Evolutionary conservation across 2,113 vertebrate genomes (phyloP).

Genomic region (Tretioscincus oriximinensis): DNA sequence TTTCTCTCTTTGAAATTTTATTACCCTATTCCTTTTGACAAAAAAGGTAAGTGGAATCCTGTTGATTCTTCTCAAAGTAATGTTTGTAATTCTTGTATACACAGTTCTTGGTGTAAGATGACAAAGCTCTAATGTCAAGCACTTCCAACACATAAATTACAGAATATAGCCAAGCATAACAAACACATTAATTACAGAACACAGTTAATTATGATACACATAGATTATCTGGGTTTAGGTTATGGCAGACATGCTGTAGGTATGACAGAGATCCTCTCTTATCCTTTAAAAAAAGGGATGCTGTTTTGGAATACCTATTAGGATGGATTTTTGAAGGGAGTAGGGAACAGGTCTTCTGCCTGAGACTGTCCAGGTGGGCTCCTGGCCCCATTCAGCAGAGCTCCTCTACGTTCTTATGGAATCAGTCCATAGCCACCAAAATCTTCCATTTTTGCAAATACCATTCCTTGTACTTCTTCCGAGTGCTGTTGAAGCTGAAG

Average conservation of each 20-base stretch:
- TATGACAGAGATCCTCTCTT: background rate
- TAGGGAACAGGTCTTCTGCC: too few relatives aligned
- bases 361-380: too few relatives aligned
- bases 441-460: conserved; percentile 28
- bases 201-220: conserved; percentile 47
- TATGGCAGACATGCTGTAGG: conserved; percentile 51
- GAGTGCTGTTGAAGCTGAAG: conserved; percentile 42
- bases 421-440: background rate
- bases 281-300: background rate
- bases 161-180: too few relatives aligned
- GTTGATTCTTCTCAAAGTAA: conserved; percentile 30
- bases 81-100: conserved; percentile 40
- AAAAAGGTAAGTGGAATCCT: background rate
- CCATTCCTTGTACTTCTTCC: conserved; percentile 20
- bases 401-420: background rate
- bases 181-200: too few relatives aligned
- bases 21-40: background rate
- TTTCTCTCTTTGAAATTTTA: too few relatives aligned
- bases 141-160: conserved; percentile 48
- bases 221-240: conserved; percentile 12
- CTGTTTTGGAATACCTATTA: background rate
- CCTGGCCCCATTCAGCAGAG: too few relatives aligned
- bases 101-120: conserved; percentile 45
- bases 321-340: too few relatives aligned
- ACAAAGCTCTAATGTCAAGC: conserved; percentile 57